Percentiles rank a stretch among this genome's conserved stretches.
Evolutionary conservation across 2,797 vertebrate species (phyloP).

Genomic region (Anableps anableps): DNA sequence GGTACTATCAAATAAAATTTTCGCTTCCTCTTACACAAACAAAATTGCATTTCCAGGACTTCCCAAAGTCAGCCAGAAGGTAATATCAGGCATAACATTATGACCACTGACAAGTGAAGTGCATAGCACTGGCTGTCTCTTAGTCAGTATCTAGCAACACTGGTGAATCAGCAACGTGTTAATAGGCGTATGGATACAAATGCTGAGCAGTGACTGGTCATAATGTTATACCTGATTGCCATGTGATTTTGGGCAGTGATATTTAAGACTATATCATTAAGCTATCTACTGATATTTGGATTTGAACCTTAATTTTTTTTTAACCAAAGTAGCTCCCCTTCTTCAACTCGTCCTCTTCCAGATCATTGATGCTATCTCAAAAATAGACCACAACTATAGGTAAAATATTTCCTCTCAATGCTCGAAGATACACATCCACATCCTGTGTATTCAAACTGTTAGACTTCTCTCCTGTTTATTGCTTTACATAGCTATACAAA

Average conservation of each 20-base stretch:
- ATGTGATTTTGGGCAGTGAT: not conserved
- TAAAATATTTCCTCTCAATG: not conserved
- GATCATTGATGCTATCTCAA: not conserved
- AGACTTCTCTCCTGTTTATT: not conserved
- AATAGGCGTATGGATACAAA: not conserved
- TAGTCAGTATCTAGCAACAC: not conserved
- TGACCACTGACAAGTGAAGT: not conserved
- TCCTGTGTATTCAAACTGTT: not conserved
- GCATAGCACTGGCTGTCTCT: not conserved
- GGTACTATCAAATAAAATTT: not conserved
- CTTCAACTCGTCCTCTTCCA: not conserved
- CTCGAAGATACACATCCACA: not conserved
- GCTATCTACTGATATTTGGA: not conserved
- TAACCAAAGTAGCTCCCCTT: not conserved
- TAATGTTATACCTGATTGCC: not conserved
- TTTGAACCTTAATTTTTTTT: not conserved
- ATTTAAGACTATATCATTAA: not conserved
- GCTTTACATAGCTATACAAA: not conserved
- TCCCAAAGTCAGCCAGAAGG: not conserved
- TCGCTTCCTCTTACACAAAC: slow-evolving; percentile 18
- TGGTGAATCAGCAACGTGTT: not conserved
- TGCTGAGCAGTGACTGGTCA: not conserved
- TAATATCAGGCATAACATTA: not conserved
- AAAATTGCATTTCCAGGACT: not conserved
- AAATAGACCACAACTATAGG: not conserved